A percentile compares a stretch with the other conserved stretches of the same genome.
phyloP scores from a whole-genome alignment of 92 coral and sea anemone species.

The Actinostola sp. region DNA sequence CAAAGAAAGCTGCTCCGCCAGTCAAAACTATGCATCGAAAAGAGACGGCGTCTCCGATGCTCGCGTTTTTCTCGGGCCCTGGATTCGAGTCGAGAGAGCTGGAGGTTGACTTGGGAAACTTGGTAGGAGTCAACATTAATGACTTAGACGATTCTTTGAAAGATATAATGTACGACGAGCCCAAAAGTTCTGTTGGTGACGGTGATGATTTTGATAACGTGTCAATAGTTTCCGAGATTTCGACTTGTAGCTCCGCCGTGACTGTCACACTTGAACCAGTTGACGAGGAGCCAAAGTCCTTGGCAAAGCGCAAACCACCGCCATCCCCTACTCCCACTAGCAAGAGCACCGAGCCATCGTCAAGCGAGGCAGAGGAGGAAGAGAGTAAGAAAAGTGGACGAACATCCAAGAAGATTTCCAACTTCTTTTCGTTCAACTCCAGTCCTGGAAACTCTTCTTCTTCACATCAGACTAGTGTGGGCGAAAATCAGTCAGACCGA shows the following conservation, averaged over 20 bases:
- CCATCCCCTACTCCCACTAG: conserved; percentile 34
- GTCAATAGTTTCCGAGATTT: conserved; percentile 64
- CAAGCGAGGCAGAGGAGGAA: conserved; percentile 81
- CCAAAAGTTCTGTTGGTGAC: conserved; percentile 28
- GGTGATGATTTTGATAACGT: conserved; percentile 60
- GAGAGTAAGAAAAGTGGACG: conserved; percentile 55
- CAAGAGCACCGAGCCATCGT: conserved; percentile 45
- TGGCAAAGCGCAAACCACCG: background rate
- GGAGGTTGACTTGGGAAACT: conserved; percentile 54
- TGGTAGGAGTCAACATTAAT: conserved; percentile 51
- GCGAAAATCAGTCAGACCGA: conserved; percentile 41
- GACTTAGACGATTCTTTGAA: conserved; percentile 55
- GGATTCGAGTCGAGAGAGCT: conserved; percentile 55
- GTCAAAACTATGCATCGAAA: conserved; percentile 12
- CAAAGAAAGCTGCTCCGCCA: background rate
- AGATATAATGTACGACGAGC: conserved; percentile 55
- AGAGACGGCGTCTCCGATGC: conserved; percentile 57
- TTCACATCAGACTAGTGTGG: conserved; percentile 21
- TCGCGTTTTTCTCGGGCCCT: conserved; percentile 79
- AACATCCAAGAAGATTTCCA: conserved; percentile 68
- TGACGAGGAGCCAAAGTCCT: conserved; percentile 39
- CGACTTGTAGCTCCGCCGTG: conserved; percentile 70
- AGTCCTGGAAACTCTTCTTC: conserved; percentile 12
- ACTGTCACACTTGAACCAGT: conserved; percentile 59
- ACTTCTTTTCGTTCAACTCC: conserved; percentile 67